These are phyloP conservation scores for Euproctis similis DNA, from an alignment of 2,888 invertebrate species.

Conservation along the genomic window DNA sequence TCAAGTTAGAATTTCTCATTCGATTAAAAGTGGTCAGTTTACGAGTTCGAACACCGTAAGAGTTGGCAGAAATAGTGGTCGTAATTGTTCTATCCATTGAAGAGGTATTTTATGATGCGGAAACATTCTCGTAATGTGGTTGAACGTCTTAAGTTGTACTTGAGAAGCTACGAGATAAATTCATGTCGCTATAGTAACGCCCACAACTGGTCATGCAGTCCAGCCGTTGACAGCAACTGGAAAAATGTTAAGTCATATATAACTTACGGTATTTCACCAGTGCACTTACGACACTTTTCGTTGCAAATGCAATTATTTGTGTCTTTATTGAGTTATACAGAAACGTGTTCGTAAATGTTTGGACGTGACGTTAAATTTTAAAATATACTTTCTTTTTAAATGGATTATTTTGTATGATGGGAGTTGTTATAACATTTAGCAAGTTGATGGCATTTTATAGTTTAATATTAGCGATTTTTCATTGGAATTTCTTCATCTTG, in stretches of 20 bases:
- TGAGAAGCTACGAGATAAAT: slow-evolving; percentile 50
- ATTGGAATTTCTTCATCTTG: too few species aligned
- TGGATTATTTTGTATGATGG: too few species aligned
- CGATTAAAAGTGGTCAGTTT: slow-evolving; percentile 23
- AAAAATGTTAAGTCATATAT: slow-evolving; percentile 51
- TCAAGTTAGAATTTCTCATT: slow-evolving; percentile 5
- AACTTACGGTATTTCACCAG: slow-evolving; percentile 29
- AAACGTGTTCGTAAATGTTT: too few species aligned
- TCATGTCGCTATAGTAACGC: slow-evolving; percentile 42
- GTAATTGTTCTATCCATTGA: slow-evolving; percentile 50
- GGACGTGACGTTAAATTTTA: too few species aligned
- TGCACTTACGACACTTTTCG: slow-evolving; percentile 19
- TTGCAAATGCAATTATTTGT: slow-evolving; percentile 17
- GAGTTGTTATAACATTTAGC: too few species aligned
- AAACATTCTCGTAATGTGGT: slow-evolving; percentile 28
- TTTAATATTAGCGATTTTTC: too few species aligned
- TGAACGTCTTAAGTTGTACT: slow-evolving; percentile 30
- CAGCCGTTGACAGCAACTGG: slow-evolving; percentile 42
- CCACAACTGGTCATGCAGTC: slow-evolving; percentile 51
- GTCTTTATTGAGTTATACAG: slow-evolving; percentile 14
- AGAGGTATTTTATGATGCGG: slow-evolving; percentile 56
- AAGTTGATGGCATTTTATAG: too few species aligned
- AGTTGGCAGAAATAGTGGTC: slow-evolving; percentile 17
- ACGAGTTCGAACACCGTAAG: slow-evolving; percentile 30
- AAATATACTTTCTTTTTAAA: too few species aligned